Evolutionary conservation across 2,888 invertebrate species (phyloP).

Genomic region (Pheosia gnoma): DNA sequence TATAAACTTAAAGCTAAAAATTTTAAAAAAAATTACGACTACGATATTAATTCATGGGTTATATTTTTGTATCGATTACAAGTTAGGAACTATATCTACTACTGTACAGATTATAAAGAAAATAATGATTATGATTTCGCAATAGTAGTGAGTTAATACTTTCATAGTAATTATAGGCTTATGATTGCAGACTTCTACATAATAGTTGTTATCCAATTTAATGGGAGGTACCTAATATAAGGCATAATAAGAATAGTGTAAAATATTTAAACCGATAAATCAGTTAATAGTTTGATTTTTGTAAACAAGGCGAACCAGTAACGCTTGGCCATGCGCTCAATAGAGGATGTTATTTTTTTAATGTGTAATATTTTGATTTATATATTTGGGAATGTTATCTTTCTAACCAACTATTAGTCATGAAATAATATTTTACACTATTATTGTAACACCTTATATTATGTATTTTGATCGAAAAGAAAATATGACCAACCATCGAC

Average conservation of each 20-base stretch:
- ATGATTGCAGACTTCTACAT: conserved; percentile 30
- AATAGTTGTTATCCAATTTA: conserved; percentile 25
- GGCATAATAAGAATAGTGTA: too few relatives aligned
- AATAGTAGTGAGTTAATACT: conserved; percentile 55
- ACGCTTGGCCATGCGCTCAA: too few relatives aligned
- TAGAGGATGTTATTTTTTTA: too few relatives aligned
- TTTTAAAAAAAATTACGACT: conserved; percentile 64
- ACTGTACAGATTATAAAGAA: conserved; percentile 76
- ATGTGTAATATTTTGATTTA: too few relatives aligned
- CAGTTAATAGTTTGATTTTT: too few relatives aligned
- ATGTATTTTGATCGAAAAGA: conserved; percentile 39
- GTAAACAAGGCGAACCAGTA: too few relatives aligned
- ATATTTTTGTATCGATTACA: conserved; percentile 80
- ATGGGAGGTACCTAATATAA: conserved; percentile 32
- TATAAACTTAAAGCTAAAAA: conserved; percentile 55
- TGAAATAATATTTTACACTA: too few relatives aligned
- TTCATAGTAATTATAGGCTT: conserved; percentile 43
- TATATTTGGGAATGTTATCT: too few relatives aligned
- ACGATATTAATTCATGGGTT: conserved; percentile 73
- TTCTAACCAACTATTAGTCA: too few relatives aligned
- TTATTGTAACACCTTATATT: too few relatives aligned
- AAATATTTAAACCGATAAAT: too few relatives aligned
- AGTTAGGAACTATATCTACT: conserved; percentile 78
- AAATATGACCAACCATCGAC: conserved; percentile 41
- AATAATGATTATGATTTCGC: conserved; percentile 63